Evolutionary conservation across 1,140 invertebrate species (phyloP), one percentile per base, ranked within the genome.

Genomic region (Eciton burchellii): DNA sequence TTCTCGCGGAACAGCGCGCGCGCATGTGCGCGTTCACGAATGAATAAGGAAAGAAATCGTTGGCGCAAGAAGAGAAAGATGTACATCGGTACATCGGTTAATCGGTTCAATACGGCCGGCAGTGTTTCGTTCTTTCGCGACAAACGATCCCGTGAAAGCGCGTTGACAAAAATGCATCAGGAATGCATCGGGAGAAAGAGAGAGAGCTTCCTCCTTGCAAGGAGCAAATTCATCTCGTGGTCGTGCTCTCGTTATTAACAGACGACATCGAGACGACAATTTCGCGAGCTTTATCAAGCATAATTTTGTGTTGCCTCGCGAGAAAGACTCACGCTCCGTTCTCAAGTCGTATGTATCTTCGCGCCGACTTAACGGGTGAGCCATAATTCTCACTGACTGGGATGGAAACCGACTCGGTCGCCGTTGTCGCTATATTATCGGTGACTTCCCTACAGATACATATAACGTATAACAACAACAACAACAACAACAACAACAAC

Each of bases 381-480:
- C 16, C 63, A 70, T 79, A 29, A 79, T 70, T 70, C 56, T 70
- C 49, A 8, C 24, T n/a, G n/a, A 49, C 63, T 68, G 74, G 49
- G 70, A 70, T 79, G 70, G 63, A 79, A n/a, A 79, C n/a, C 56
- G 63, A 6, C 24, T 56, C 45, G 54, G 21, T 47, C 56, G 56
- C 29, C 14, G 24, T 68, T 19, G 56, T 49, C n/a, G 41, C 62
- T 52, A 35, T 45, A 16, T 57, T 35, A 21, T 76, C 24, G 11
- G 43, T 70, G 66, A 66, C 45, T 19, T 26, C 21, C 35, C 63
- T 52, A 66, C 85, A 84, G 85, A 76, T 82, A 85, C 49, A 68
- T 72, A 59, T 52, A n/a, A n/a, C 65, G 56, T 35, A 82, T 74
- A 79, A 86, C 82, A 84, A 85, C 85, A 65, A 59, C 57, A 43